Conservation (phyloP, 2,888 invertebrate species). For the Synanthedon andrenaeformis region DNA sequence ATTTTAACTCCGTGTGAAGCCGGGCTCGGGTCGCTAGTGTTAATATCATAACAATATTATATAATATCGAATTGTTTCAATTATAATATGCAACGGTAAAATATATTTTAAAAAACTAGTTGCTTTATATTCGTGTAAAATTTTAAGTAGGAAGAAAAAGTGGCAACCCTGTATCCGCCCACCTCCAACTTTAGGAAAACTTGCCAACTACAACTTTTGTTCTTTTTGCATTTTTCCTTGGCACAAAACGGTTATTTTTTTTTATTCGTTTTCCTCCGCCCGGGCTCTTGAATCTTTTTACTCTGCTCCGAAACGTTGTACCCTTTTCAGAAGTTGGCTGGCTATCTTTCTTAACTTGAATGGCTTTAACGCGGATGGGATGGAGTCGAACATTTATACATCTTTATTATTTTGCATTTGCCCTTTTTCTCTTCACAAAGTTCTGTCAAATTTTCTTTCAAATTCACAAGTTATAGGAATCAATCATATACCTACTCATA, state of each 20-base stretch:
- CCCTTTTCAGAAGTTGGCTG: constrained; percentile 65
- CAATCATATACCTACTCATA: too few species aligned
- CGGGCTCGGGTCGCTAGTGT: too few species aligned
- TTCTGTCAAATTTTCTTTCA: constrained; percentile 1
- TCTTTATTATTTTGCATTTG: background rate
- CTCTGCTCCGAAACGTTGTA: constrained; percentile 55
- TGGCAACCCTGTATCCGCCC: constrained; percentile 35
- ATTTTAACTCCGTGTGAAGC: too few species aligned
- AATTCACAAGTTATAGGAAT: too few species aligned
- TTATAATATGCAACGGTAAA: too few species aligned
- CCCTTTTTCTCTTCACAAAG: constrained; percentile 4
- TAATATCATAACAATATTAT: too few species aligned
- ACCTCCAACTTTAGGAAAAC: constrained; percentile 50
- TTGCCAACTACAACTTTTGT: constrained; percentile 53
- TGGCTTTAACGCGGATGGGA: constrained; percentile 28
- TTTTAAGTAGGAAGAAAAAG: too few species aligned
- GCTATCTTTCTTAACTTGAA: constrained; percentile 67
- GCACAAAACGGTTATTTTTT: constrained; percentile 37
- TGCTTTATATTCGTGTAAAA: too few species aligned
- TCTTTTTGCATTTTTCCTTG: constrained; percentile 60
- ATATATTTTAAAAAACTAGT: too few species aligned
- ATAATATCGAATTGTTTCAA: too few species aligned
- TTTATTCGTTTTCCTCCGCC: constrained; percentile 30
- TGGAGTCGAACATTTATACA: constrained; percentile 25
- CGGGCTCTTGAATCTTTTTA: constrained; percentile 51